Evolutionary conservation across 2,888 invertebrate species (phyloP), one percentile per base, ranked within the genome.

Genomic region (Steromphala cineraria): DNA sequence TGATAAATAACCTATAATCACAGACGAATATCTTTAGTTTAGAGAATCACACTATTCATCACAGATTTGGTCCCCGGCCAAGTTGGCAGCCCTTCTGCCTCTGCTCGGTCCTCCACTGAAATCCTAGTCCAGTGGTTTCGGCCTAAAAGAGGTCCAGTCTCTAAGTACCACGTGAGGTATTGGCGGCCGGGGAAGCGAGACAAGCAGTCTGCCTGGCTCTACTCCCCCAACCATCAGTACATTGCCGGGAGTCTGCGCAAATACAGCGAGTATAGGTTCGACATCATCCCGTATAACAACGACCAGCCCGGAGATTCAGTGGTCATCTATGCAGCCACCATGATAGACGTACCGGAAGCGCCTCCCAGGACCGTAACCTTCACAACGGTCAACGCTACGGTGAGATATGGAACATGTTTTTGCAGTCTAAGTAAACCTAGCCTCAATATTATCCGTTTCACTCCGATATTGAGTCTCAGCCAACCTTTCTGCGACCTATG

Each of bases 231-330:
- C 80, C 75, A 24, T 36, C 81, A 80, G 74, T 85, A 80, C 82
- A 82, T 77, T 71, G 86, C 77, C 53, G 84, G 67, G 75, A 85
- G 82, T 78, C 80, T 89, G 55, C 78, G 81, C 21, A 85, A 86
- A 53, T 82, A 80, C 78, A 87, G 87, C 36, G 86, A 83, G 17
- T 89, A 89, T 80, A 67, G 83, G 56, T 87, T 89, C 76, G 83
- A 83, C 46, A 86, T 90, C 40, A 88, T 88, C 31, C 90, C 90
- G 0, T 89, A 86, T 71, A 79, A 86, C 46, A 87, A 86, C 46
- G 86, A 86, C 15, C 67, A 83, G 19, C 84, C 82, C 0, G 90
- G 90, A 4, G 87, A 87, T n/a, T 81, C 86, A 0, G 79, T 85
- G 4, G 87, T 87, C n/a, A 84, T 86, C 1, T 87, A 85, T 13